Evolutionary conservation across 1,140 invertebrate species (phyloP).

Genomic region (Zelostemma sp.): DNA sequence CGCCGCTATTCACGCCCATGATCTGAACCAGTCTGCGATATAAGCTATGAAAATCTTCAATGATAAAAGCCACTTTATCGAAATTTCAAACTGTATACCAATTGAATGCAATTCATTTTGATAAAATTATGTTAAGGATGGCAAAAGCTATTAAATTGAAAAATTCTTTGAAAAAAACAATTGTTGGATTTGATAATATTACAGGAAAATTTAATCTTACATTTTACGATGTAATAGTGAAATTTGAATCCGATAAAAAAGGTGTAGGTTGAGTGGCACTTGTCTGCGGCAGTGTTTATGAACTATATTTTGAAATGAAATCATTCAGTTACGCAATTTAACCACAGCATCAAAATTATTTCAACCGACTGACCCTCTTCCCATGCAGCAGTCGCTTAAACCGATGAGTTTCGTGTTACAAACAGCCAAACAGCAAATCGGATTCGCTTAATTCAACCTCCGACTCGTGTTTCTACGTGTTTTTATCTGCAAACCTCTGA

Average conservation of each 20-base stretch:
- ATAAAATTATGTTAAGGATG: no score
- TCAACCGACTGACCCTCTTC: background rate
- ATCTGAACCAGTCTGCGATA: conserved; percentile 13
- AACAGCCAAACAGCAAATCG: background rate
- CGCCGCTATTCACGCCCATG: conserved; percentile 36
- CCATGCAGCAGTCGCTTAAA: background rate
- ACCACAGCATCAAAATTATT: conserved; percentile 1
- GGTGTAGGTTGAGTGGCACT: background rate
- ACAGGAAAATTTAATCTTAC: no score
- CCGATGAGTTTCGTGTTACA: conserved; percentile 4
- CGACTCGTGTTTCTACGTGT: background rate
- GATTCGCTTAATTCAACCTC: background rate
- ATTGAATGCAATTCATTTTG: no score
- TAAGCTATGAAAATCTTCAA: background rate
- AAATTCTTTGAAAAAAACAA: no score
- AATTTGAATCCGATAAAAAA: background rate
- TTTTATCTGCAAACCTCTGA: no score
- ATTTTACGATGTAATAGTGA: no score
- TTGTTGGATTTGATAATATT: no score
- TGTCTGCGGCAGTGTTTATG: background rate
- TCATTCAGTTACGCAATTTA: background rate
- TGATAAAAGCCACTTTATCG: no score
- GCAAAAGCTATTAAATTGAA: no score
- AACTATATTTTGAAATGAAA: background rate
- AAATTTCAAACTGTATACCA: no score